Conservation (phyloP, 2,797 vertebrate genomes). For the Gila robusta region DNA sequence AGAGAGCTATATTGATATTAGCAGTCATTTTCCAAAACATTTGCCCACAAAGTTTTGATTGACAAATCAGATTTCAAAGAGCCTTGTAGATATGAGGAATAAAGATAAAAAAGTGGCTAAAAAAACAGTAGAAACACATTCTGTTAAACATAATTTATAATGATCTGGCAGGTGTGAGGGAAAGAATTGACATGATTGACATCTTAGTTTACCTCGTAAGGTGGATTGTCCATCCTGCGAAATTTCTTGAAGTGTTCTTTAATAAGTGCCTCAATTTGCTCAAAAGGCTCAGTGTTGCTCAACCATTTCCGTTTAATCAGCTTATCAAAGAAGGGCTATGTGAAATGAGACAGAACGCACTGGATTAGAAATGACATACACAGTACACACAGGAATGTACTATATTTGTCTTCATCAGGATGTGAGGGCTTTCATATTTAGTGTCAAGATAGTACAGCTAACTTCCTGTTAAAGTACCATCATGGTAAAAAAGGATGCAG, state of each 20-base stretch:
- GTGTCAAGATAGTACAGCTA: conserved; percentile 46
- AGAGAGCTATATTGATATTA: neutral
- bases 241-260: conserved; percentile 83
- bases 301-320: conserved; percentile 92
- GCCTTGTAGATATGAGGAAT: neutral
- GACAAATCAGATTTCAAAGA: neutral
- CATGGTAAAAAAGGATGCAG: conserved; percentile 52
- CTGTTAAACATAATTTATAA: neutral
- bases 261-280: conserved; percentile 82
- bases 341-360: conserved; percentile 20
- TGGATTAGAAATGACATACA: conserved; percentile 32
- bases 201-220: conserved; percentile 83
- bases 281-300: conserved; percentile 83
- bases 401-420: conserved; percentile 44
- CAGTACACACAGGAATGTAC: conserved; percentile 27
- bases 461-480: conserved; percentile 61
- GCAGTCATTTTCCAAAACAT: neutral
- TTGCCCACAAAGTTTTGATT: neutral
- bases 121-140: neutral
- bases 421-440: conserved; percentile 49
- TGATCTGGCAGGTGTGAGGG: neutral
- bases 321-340: conserved; percentile 85
- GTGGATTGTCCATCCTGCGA: conserved; percentile 82
- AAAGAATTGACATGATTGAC: neutral
- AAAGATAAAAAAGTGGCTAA: neutral